Evolutionary conservation across 37 sponge, comb jelly and placozoan genomes (phyloP), one percentile per base, ranked within the genome.

Genomic region (Chondrosia reniformis): DNA sequence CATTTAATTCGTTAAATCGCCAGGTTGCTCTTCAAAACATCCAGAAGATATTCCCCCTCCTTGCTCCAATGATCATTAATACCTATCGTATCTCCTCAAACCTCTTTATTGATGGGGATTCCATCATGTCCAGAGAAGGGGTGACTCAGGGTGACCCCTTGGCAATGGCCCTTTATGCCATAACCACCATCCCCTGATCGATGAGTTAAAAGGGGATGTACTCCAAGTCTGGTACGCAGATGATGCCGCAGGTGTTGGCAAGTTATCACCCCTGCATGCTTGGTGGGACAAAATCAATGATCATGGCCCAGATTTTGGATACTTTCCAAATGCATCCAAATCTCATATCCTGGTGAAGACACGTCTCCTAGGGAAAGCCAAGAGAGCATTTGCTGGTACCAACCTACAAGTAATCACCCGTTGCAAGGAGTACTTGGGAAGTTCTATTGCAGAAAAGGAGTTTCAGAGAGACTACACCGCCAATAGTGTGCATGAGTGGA

Each of bases 1-100:
- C 76, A 22, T 76, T 76, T 32, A 76, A 76, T 38, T 76, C 76
- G 17, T n/a, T 76, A 7, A 76, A 76, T 25, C 55, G 54, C 9
- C 33, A 76, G 33, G 55, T 76, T 24, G 45, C 76, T 22, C 33
- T 76, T 19, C 56, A 76, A 17, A 49, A 76, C 55, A 31, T 55
- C 22, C 33, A 55, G 33, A 32, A 21, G 33, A 55, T 76, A 1
- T 76, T 49, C 32, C 76, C 76, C 7, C 55, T 76, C 76, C 55
- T 76, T 30, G 56, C 55, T 32, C 55, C 76, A 45, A 55, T 46
- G 15, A 55, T 76, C 32, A 76, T 55, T 19, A 76, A 76, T 33
- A 49, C 36, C 33, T 76, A 76, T 25, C 34, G 76, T 3, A 32
- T 55, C 9, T 55, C 76, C 33, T 55, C 56, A 6, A 2, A 9